phyloP scores from a whole-genome alignment of 2,888 invertebrate genomes.

The Anagyrus pseudococci region DNA sequence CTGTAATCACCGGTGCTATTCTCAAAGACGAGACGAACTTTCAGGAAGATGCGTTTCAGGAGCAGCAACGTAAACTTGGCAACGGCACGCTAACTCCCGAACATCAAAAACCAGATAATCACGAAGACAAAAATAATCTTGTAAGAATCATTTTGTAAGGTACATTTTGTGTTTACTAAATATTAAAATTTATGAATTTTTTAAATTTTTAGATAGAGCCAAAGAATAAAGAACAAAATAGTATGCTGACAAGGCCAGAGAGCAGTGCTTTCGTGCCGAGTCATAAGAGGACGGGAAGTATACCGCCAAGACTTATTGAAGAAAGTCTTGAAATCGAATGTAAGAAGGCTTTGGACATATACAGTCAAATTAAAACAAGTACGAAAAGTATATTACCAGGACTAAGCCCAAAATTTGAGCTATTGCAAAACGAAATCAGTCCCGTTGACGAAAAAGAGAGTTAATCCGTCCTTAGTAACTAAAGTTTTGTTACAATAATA shows the following conservation, averaged over 20 bases:
- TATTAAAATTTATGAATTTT: too few species aligned
- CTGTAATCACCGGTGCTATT: slow-evolving; percentile 75
- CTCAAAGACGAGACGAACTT: slow-evolving; percentile 69
- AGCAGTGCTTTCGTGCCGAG: slow-evolving; percentile 62
- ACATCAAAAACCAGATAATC: too few species aligned
- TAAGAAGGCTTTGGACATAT: slow-evolving; percentile 62
- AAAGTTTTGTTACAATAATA: too few species aligned
- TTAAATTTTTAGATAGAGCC: slow-evolving; percentile 21
- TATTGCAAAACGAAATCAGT: slow-evolving; percentile 66
- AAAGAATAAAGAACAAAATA: slow-evolving; percentile 39
- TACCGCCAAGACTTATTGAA: slow-evolving; percentile 66
- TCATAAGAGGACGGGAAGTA: slow-evolving; percentile 65
- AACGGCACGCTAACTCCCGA: slow-evolving; percentile 60
- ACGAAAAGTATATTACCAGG: slow-evolving; percentile 63
- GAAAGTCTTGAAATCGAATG: slow-evolving; percentile 61
- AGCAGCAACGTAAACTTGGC: slow-evolving; percentile 64
- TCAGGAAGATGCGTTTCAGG: slow-evolving; percentile 61
- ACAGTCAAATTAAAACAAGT: slow-evolving; percentile 66
- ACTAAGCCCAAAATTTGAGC: slow-evolving; percentile 68
- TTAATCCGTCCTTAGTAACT: slow-evolving; percentile 52
- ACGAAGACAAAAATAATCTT: slow-evolving; percentile 23
- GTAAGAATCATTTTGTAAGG: too few species aligned
- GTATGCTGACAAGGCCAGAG: slow-evolving; percentile 48
- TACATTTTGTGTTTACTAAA: too few species aligned
- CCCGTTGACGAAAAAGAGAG: slow-evolving; percentile 59